Evolutionary conservation across 2,797 vertebrate species (phyloP).

Genomic region (Falco columbarius): DNA sequence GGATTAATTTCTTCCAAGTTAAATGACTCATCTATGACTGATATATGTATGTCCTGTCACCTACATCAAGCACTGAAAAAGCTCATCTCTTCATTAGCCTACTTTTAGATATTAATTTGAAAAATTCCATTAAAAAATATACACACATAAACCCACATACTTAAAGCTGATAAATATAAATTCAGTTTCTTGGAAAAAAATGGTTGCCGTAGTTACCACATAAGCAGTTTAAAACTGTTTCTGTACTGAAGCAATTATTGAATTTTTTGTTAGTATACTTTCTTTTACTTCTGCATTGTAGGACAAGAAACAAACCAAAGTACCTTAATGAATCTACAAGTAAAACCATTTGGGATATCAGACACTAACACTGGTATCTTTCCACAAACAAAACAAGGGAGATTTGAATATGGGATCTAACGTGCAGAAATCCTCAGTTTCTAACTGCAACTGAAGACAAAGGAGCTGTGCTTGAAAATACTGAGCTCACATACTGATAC

Average conservation of each 20-base stretch:
- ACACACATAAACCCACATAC: neutral
- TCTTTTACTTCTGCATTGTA: neutral
- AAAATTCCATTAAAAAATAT: neutral
- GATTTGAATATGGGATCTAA: neutral
- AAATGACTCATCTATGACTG: neutral
- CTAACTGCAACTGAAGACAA: neutral
- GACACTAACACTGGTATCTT: neutral
- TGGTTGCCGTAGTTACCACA: neutral
- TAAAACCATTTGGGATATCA: neutral
- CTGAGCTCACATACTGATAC: neutral
- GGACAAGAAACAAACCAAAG: neutral
- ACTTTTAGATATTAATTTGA: neutral
- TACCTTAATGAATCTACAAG: neutral
- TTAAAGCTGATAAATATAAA: neutral
- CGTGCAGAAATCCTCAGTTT: neutral
- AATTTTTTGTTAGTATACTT: neutral
- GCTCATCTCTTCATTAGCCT: neutral
- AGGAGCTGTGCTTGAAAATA: neutral
- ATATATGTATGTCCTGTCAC: neutral
- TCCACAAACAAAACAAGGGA: neutral
- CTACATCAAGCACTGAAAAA: neutral
- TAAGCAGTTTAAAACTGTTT: neutral
- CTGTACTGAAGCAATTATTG: neutral
- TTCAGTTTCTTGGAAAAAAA: neutral
- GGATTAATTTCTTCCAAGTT: neutral